These are phyloP conservation scores for Dreissena rostriformis DNA, from an alignment of 1,140 invertebrate genomes.

Conservation along the genomic window DNA sequence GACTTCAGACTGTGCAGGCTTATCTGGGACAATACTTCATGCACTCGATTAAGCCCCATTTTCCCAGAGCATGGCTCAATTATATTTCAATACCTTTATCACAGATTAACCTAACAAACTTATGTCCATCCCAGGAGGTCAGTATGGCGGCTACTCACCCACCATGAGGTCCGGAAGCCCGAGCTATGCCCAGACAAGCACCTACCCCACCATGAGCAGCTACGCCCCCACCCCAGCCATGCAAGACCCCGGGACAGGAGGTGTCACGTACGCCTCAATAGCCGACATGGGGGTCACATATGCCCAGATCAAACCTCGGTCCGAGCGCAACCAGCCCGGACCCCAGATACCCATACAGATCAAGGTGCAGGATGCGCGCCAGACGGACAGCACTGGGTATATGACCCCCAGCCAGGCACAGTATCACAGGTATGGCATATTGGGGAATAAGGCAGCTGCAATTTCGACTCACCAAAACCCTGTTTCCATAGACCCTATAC, in stretches of 20 bases:
- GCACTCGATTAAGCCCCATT: no score
- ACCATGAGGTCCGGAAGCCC: constrained; percentile 22
- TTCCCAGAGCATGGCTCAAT: no score
- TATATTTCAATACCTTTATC: no score
- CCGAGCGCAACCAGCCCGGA: constrained; percentile 61
- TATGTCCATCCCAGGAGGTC: constrained; percentile 13
- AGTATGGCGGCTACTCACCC: constrained; percentile 13
- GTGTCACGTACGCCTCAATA: constrained; percentile 30
- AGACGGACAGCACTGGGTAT: constrained; percentile 46
- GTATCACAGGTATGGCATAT: constrained; percentile 23
- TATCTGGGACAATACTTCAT: no score
- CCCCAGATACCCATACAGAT: constrained; percentile 63
- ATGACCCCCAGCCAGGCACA: constrained; percentile 41
- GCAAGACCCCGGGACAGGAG: background rate
- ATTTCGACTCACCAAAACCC: no score
- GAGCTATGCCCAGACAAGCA: background rate
- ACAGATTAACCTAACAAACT: no score
- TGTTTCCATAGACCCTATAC: no score
- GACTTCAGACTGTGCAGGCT: no score
- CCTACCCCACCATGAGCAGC: no score
- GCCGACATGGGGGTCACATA: constrained; percentile 36
- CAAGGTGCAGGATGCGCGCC: constrained; percentile 53
- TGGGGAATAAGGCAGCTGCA: no score
- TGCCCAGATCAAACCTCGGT: constrained; percentile 49
- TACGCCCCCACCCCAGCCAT: background rate